A percentile compares a stretch with the other conserved stretches of the same genome.
These are phyloP conservation scores for Ranitomeya imitator DNA, from an alignment of 2,113 vertebrate species.

Conservation along the genomic window DNA sequence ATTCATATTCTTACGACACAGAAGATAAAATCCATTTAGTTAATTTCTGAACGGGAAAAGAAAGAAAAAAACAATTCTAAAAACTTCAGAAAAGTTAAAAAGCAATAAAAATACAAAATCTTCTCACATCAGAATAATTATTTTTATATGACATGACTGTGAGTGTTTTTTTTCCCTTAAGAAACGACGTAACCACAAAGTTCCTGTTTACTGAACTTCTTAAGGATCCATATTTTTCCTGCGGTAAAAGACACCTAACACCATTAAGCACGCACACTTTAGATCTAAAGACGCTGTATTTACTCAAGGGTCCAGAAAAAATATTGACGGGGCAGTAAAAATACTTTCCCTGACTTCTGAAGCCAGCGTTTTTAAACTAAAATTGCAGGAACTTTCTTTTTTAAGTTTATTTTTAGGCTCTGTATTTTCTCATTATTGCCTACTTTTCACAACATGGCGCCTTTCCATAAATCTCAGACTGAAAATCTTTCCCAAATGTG, in stretches of 20 bases:
- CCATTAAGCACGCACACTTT: slow-evolving; percentile 68
- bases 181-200: slow-evolving; percentile 71
- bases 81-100: neutral
- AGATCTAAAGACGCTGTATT: slow-evolving; percentile 76
- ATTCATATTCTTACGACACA: neutral
- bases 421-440: slow-evolving; percentile 63
- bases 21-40: neutral
- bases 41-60: neutral
- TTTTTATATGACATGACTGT: slow-evolving; percentile 64
- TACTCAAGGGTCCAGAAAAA: slow-evolving; percentile 78
- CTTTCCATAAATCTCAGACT: slow-evolving; percentile 65
- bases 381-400: slow-evolving; percentile 79
- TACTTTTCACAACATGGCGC: slow-evolving; percentile 65
- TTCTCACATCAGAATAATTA: slow-evolving; percentile 64
- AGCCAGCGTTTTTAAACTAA: slow-evolving; percentile 74
- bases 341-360: slow-evolving; percentile 83
- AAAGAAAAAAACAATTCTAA: neutral
- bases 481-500: slow-evolving; percentile 40
- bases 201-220: slow-evolving; percentile 78
- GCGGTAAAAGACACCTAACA: slow-evolving; percentile 74
- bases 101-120: slow-evolving; percentile 57
- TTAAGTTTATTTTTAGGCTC: slow-evolving; percentile 75
- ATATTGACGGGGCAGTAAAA: slow-evolving; percentile 83
- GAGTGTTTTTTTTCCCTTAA: slow-evolving; percentile 64
- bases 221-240: slow-evolving; percentile 75